Conservation (phyloP, 2,797 vertebrate species). For the Emys orbicularis region DNA sequence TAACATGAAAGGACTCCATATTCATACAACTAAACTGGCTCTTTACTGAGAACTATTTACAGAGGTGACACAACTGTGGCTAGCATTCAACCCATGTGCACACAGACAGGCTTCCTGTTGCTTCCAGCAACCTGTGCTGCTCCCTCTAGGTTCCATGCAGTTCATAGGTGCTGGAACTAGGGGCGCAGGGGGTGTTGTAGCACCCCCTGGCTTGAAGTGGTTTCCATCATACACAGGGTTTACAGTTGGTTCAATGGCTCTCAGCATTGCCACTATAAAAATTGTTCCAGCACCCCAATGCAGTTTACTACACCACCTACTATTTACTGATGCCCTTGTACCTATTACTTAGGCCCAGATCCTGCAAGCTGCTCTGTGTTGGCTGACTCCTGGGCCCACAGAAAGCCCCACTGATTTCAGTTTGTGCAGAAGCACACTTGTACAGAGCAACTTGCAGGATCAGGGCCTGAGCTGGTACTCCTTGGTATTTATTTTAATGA, state of each 20-base stretch:
- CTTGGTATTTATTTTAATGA: neutral
- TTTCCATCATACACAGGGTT: too few species aligned
- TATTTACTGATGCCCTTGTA: neutral
- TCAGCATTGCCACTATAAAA: too few species aligned
- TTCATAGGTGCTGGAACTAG: too few species aligned
- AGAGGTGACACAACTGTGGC: fast-evolving
- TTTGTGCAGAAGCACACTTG: conserved; percentile 23
- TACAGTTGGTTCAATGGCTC: too few species aligned
- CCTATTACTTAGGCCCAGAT: neutral
- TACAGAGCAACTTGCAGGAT: conserved; percentile 41
- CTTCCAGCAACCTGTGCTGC: neutral
- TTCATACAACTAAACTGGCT: neutral
- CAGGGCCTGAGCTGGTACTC: neutral
- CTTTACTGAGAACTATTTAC: neutral
- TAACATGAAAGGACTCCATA: neutral
- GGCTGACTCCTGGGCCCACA: conserved; percentile 16
- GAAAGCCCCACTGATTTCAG: neutral
- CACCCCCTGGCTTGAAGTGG: too few species aligned
- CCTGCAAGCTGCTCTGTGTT: neutral
- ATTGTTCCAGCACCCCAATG: too few species aligned
- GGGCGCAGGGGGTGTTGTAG: too few species aligned
- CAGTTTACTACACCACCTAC: neutral
- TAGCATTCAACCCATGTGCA: neutral
- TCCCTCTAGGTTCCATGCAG: neutral
- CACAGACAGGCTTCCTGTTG: fast-evolving